Evolutionary conservation across 2,113 vertebrate genomes (phyloP).

Genomic region (Redunca redunca): DNA sequence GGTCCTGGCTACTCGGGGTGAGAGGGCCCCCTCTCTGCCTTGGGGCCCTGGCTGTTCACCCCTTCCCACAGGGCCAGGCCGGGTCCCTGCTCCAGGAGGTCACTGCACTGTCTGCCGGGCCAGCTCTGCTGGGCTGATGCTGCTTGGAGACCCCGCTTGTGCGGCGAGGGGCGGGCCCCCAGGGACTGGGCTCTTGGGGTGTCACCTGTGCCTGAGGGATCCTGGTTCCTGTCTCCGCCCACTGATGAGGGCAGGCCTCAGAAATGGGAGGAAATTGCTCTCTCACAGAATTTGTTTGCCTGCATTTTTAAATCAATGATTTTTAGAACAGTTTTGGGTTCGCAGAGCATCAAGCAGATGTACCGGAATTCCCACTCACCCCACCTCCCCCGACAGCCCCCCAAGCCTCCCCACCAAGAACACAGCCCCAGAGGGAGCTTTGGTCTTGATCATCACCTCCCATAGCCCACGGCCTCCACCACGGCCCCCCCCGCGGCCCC

Average conservation of each 20-base stretch:
- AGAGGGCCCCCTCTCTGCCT: conserved; percentile 67
- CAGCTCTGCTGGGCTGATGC: conserved; percentile 65
- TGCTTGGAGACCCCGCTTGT: conserved; percentile 60
- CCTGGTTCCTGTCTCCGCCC: conserved; percentile 56
- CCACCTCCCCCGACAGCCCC: not conserved
- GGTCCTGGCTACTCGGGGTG: not conserved
- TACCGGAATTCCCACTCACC: not conserved
- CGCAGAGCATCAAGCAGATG: not conserved
- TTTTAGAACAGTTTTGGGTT: not conserved
- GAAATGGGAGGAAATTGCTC: conserved; percentile 30
- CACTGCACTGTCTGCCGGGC: not conserved
- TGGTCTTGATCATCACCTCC: not conserved
- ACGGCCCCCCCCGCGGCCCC: no score
- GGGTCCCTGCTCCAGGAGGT: conserved; percentile 80
- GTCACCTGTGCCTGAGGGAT: not conserved
- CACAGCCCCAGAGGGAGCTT: not conserved
- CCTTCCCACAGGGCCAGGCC: conserved; percentile 74
- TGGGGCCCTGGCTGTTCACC: conserved; percentile 60
- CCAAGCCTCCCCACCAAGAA: no score
- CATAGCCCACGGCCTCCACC: not conserved
- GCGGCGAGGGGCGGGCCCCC: conserved; percentile 2
- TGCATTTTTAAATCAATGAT: not conserved
- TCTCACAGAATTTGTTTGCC: conserved; percentile 44
- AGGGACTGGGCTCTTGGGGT: not conserved
- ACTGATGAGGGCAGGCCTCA: conserved; percentile 27